phyloP scores from a whole-genome alignment of 2,113 vertebrate species.

The Dipodomys stephensi region DNA sequence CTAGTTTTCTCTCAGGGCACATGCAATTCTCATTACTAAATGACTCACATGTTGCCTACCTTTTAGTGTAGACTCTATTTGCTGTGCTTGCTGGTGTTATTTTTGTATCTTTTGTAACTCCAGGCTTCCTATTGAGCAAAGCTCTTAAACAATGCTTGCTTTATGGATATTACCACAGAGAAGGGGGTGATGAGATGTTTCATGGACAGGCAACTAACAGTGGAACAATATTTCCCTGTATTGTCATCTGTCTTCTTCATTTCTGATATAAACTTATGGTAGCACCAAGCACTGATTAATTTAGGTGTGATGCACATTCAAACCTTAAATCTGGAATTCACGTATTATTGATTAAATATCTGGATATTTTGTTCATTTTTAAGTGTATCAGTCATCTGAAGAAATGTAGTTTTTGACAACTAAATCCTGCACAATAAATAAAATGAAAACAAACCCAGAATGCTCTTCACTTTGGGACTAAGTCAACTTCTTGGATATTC shows the following conservation, averaged over 20 bases:
- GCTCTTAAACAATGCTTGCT: conserved; percentile 13
- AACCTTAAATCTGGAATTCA: not conserved
- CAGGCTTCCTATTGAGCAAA: not conserved
- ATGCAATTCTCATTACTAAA: too few species aligned
- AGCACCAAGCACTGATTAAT: conserved; percentile 47
- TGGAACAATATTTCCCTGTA: conserved; percentile 51
- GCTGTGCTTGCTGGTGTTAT: too few species aligned
- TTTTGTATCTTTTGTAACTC: not conserved
- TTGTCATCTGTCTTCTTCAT: conserved; percentile 46
- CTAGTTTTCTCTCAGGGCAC: too few species aligned
- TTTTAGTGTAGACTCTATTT: too few species aligned
- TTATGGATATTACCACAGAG: not conserved
- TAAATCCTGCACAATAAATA: not conserved
- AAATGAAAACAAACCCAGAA: conserved; percentile 23
- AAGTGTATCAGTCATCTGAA: not conserved
- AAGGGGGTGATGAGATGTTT: not conserved
- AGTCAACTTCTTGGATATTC: not conserved
- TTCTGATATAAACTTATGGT: not conserved
- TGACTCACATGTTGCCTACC: too few species aligned
- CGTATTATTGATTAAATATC: not conserved
- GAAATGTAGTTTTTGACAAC: not conserved
- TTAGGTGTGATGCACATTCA: not conserved
- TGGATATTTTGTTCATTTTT: not conserved
- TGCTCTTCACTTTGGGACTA: conserved; percentile 12
- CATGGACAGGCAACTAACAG: conserved; percentile 56